Evolutionary conservation across 2,113 vertebrate species (phyloP).

Genomic region (Mirounga angustirostris): DNA sequence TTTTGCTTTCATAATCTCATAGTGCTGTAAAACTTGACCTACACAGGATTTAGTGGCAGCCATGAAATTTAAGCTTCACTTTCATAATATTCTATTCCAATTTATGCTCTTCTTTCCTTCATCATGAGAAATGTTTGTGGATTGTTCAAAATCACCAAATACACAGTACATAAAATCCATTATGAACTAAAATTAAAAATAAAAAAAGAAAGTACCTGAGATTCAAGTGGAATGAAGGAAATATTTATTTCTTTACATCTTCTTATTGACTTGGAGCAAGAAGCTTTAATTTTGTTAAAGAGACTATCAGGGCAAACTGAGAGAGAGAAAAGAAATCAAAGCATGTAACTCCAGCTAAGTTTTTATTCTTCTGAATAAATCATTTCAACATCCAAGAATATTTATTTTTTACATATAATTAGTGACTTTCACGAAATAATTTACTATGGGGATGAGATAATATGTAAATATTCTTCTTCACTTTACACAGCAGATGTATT

Average conservation of each 20-base stretch:
- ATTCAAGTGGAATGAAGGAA: conserved; percentile 95
- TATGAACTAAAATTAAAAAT: conserved; percentile 60
- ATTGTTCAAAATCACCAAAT: conserved; percentile 50
- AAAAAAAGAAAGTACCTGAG: conserved; percentile 89
- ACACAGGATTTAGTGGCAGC: not conserved
- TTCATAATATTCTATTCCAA: conserved; percentile 40
- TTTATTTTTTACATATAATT: conserved; percentile 37
- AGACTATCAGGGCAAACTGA: conserved; percentile 95
- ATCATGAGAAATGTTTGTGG: not conserved
- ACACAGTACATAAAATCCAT: not conserved
- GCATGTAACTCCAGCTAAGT: conserved; percentile 53
- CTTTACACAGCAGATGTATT: conserved; percentile 37
- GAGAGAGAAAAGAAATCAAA: not conserved
- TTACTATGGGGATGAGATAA: not conserved
- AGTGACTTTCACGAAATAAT: conserved; percentile 27
- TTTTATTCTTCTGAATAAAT: conserved; percentile 35
- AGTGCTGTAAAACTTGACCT: not conserved
- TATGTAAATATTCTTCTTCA: not conserved
- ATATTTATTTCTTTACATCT: conserved; percentile 97
- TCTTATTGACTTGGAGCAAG: conserved; percentile 93
- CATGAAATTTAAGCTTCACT: conserved; percentile 42
- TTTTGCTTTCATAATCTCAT: not conserved
- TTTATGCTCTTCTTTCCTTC: conserved; percentile 16
- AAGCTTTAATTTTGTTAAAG: conserved; percentile 94
- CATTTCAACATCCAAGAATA: not conserved